These are phyloP conservation scores for Ditula angustiorana DNA, from an alignment of 2,888 invertebrate species.

Conservation along the genomic window DNA sequence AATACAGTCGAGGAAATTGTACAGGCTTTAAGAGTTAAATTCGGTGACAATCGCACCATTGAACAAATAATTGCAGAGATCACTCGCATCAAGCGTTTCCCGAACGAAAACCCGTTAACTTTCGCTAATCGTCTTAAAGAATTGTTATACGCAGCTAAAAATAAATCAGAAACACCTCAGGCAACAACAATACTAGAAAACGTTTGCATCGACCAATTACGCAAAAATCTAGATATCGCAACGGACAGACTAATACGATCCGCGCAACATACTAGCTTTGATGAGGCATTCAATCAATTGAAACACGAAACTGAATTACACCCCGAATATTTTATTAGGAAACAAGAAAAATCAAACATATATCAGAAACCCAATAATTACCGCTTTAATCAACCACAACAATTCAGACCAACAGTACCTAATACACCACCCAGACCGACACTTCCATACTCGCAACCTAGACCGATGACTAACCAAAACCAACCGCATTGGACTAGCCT, in stretches of 20 bases:
- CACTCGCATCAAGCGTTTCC: not conserved
- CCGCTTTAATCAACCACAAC: no score
- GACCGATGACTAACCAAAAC: not conserved
- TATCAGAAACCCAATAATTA: not conserved
- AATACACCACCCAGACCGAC: not conserved
- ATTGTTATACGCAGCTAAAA: conserved; percentile 4
- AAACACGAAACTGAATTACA: not conserved
- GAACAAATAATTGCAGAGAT: conserved; percentile 10
- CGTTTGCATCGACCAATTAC: not conserved
- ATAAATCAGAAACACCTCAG: not conserved
- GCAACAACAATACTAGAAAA: not conserved
- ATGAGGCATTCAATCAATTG: not conserved
- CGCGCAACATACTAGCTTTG: not conserved
- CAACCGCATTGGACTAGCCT: not conserved
- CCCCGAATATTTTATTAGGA: not conserved
- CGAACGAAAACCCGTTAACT: not conserved
- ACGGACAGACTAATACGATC: conserved; percentile 4
- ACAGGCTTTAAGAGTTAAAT: not conserved
- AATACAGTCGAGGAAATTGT: not conserved
- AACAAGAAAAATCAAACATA: not conserved
- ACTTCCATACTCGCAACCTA: not conserved
- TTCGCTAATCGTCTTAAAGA: not conserved
- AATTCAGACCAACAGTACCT: no score
- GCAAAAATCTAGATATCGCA: conserved; percentile 1
- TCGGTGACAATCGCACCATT: not conserved